phyloP scores from a whole-genome alignment of 1,140 invertebrate genomes.

The Yoshiicerus persimilis region DNA sequence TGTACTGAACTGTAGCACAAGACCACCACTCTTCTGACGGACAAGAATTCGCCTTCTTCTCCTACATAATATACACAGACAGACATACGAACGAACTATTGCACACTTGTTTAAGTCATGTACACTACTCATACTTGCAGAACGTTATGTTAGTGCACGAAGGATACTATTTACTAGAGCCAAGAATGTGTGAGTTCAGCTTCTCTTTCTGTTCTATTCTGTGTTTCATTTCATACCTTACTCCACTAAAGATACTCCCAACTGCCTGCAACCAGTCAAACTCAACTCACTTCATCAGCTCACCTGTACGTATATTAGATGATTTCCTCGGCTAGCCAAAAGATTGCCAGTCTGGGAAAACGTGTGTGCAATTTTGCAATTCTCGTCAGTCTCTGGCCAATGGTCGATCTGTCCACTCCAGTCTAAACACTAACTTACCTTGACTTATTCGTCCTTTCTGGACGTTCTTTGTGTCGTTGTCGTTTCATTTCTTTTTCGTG shows the following conservation, averaged over 20 bases:
- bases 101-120: neutral
- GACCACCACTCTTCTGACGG: neutral
- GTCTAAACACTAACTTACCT: neutral
- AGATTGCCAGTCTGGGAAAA: neutral
- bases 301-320: neutral
- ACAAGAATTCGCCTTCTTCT: neutral
- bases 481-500: neutral
- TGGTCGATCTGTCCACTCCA: conserved; percentile 4
- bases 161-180: neutral
- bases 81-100: neutral
- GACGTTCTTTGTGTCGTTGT: neutral
- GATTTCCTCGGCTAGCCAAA: neutral
- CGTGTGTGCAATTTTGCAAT: neutral
- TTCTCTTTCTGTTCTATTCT: neutral
- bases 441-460: neutral
- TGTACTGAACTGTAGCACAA: neutral
- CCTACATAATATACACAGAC: neutral
- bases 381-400: neutral
- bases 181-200: neutral
- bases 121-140: neutral
- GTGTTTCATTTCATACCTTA: too few relatives aligned
- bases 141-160: neutral
- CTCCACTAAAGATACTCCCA: too few relatives aligned
- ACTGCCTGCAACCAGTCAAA: too few relatives aligned
- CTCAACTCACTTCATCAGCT: neutral